These are phyloP conservation scores for Acholoe squamosa DNA, from an alignment of 2,888 invertebrate genomes.

Conservation along the genomic window DNA sequence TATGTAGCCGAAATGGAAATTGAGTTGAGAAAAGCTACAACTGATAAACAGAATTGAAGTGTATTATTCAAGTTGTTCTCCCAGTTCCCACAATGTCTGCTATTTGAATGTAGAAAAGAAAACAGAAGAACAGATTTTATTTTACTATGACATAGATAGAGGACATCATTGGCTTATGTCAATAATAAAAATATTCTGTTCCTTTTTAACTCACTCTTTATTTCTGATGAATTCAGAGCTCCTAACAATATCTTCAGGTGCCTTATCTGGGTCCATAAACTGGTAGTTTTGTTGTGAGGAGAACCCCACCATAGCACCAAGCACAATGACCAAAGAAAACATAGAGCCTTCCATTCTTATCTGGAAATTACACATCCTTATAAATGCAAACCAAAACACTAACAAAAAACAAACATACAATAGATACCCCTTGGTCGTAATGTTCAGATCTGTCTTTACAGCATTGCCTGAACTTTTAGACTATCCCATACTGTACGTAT, in stretches of 20 bases:
- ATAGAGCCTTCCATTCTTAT: not conserved
- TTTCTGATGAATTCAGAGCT: slow-evolving; percentile 34
- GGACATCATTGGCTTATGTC: not conserved
- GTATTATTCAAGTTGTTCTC: not conserved
- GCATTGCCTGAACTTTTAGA: too few relatives aligned
- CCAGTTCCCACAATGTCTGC: not conserved
- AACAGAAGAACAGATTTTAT: not conserved
- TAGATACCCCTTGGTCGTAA: too few relatives aligned
- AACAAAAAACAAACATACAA: too few relatives aligned
- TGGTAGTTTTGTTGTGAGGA: not conserved
- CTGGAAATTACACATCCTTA: too few relatives aligned
- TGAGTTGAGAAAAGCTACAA: not conserved
- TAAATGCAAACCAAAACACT: too few relatives aligned
- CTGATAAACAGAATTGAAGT: not conserved
- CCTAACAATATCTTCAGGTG: not conserved
- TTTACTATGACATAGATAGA: not conserved
- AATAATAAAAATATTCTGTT: not conserved
- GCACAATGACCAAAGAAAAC: not conserved
- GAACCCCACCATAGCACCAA: not conserved
- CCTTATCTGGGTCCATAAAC: slow-evolving; percentile 34
- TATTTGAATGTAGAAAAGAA: not conserved
- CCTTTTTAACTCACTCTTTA: slow-evolving; percentile 12
- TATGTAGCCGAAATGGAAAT: not conserved
- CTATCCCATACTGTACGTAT: too few relatives aligned
- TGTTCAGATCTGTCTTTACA: too few relatives aligned